Evolutionary conservation across 2,888 invertebrate species (phyloP).

Genomic region (Lasioglossum marginatum): DNA sequence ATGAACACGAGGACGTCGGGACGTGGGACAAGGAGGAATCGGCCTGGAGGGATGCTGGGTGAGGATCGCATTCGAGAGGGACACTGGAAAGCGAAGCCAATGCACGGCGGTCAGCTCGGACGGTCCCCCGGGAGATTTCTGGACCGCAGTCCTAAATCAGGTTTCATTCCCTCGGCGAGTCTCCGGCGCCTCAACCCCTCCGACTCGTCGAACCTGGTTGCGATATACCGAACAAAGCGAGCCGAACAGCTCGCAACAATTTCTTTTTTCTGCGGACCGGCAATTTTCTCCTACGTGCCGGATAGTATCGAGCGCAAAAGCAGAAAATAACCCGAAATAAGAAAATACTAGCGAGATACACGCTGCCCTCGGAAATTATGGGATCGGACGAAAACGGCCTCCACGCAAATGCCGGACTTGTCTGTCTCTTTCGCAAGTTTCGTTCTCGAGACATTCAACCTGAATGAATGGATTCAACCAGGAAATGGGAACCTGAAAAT

Average conservation of each 20-base stretch:
- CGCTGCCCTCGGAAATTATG: background rate
- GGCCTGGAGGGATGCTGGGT: constrained; percentile 60
- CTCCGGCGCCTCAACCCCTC: constrained; percentile 74
- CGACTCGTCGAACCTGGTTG: constrained; percentile 59
- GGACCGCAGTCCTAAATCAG: constrained; percentile 84
- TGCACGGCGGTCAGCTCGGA: constrained; percentile 80
- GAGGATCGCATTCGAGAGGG: constrained; percentile 78
- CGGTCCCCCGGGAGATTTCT: constrained; percentile 81
- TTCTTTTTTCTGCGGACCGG: constrained; percentile 62
- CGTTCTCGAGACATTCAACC: background rate
- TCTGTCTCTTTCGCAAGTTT: background rate
- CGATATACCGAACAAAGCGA: constrained; percentile 72
- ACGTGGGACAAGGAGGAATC: constrained; percentile 72
- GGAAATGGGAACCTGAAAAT: too few relatives aligned
- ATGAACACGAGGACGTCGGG: constrained; percentile 77
- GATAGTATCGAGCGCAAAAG: constrained; percentile 56
- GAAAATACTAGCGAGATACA: constrained; percentile 63
- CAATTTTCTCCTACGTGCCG: constrained; percentile 72
- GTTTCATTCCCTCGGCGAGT: constrained; percentile 81
- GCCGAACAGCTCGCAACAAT: constrained; percentile 60
- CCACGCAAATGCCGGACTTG: background rate
- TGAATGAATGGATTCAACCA: too few relatives aligned
- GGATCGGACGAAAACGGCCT: background rate
- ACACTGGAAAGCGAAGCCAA: constrained; percentile 81
- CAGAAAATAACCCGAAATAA: constrained; percentile 62